Conservation (phyloP, 2,888 invertebrate species). For the Drosophila aldrichi region DNA sequence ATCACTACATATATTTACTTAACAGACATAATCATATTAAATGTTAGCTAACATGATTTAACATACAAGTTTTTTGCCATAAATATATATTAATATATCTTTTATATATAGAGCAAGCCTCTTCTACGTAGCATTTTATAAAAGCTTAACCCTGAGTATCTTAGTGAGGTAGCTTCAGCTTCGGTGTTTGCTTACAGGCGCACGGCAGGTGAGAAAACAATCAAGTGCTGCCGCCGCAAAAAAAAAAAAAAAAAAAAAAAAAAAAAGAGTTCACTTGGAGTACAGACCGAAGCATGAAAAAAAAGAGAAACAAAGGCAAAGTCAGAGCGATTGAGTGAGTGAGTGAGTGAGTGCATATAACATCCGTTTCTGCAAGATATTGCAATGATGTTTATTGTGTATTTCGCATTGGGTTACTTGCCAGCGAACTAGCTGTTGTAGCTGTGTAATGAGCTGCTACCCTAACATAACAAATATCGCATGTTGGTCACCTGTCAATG, state of each 20-base stretch:
- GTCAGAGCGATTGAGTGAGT: neutral
- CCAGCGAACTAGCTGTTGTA: conserved; percentile 41
- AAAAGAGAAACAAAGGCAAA: neutral
- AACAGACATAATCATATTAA: neutral
- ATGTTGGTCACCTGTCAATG: conserved; percentile 70
- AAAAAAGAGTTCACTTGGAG: conserved; percentile 34
- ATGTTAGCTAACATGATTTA: neutral
- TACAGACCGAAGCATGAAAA: neutral
- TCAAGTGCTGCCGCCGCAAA: conserved; percentile 48
- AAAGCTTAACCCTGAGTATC: neutral
- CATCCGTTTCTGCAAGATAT: conserved; percentile 61
- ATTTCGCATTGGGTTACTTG: conserved; percentile 50
- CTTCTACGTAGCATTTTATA: too few species aligned
- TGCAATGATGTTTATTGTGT: conserved; percentile 53
- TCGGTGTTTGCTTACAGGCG: conserved; percentile 1
- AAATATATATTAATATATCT: neutral
- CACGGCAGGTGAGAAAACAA: conserved; percentile 52
- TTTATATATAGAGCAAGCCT: neutral
- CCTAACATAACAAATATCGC: conserved; percentile 36
- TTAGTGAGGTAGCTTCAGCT: conserved; percentile 15
- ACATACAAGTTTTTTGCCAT: too few species aligned
- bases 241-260: too few species aligned
- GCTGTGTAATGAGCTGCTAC: conserved; percentile 38
- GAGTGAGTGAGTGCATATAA: conserved; percentile 29
- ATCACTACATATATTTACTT: neutral